Percentiles rank a stretch among this genome's conserved stretches.
Conservation (phyloP, 2,113 vertebrate genomes). For the Pristiophorus japonicus region DNA sequence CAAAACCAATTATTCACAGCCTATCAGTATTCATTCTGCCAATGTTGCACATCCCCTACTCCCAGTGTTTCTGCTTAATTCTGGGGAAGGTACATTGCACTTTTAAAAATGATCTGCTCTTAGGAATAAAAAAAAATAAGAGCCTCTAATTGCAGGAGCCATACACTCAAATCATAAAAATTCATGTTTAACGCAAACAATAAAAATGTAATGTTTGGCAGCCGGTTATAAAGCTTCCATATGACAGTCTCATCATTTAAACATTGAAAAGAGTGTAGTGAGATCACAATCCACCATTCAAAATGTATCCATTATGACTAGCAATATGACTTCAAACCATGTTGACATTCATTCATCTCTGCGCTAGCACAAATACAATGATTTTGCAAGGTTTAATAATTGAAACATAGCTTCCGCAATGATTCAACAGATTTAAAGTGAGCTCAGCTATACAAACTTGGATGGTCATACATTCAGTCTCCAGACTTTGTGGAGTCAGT, state of each 20-base stretch:
- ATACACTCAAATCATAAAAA: neutral
- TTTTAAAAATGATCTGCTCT: neutral
- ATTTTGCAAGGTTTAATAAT: neutral
- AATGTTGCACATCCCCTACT: neutral
- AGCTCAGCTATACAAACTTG: neutral
- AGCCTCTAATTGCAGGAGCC: neutral
- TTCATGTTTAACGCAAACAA: neutral
- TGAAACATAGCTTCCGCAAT: neutral
- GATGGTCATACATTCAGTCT: neutral
- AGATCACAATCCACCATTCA: neutral
- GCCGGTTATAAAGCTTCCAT: neutral
- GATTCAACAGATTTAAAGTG: neutral
- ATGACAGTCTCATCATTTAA: neutral
- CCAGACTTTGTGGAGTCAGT: neutral
- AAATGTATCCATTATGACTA: neutral
- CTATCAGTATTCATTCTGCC: neutral
- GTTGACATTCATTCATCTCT: neutral
- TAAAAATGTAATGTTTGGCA: neutral
- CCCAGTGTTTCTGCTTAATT: neutral
- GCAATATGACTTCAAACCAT: neutral
- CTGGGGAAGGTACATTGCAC: neutral
- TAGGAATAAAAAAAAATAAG: neutral
- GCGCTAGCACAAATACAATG: neutral
- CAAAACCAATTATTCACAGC: neutral
- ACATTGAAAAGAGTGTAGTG: neutral